phyloP scores from a whole-genome alignment of 2,888 invertebrate genomes.

The Apoda limacodes region DNA sequence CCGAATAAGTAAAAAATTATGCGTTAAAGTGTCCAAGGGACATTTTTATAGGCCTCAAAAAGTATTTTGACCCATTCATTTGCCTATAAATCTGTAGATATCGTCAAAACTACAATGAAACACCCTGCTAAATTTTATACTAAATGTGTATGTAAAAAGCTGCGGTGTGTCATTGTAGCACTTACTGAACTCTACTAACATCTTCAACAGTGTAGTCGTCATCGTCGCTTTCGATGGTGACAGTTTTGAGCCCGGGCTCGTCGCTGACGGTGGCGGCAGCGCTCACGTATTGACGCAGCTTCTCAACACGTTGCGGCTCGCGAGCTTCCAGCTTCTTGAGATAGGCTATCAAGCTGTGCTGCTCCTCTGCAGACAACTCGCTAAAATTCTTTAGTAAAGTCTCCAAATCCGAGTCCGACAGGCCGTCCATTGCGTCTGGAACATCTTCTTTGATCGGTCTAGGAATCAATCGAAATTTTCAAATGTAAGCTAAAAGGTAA shows the following conservation, averaged over 20 bases:
- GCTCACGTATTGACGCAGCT: conserved; percentile 81
- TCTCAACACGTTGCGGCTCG: conserved; percentile 82
- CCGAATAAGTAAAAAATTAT: too few relatives aligned
- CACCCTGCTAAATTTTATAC: not conserved
- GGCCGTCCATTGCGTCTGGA: conserved; percentile 74
- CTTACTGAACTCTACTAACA: too few relatives aligned
- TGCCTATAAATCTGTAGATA: not conserved
- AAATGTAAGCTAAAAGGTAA: too few relatives aligned
- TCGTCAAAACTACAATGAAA: not conserved
- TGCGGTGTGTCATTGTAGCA: too few relatives aligned
- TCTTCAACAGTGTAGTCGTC: conserved; percentile 89
- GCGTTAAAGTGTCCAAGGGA: too few relatives aligned
- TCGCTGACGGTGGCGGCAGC: conserved; percentile 28
- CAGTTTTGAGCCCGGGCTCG: conserved; percentile 10
- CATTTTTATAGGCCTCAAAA: too few relatives aligned
- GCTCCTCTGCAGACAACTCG: conserved; percentile 83
- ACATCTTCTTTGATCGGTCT: conserved; percentile 38
- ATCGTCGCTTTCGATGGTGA: conserved; percentile 72
- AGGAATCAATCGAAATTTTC: too few relatives aligned
- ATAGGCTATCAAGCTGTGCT: conserved; percentile 84
- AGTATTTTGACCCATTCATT: too few relatives aligned
- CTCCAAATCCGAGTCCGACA: conserved; percentile 85
- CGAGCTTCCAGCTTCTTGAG: conserved; percentile 83
- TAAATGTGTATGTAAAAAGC: not conserved
- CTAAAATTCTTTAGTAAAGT: conserved; percentile 82